Conservation (phyloP, 2,113 vertebrate species). For the Eudorcas thomsonii region DNA sequence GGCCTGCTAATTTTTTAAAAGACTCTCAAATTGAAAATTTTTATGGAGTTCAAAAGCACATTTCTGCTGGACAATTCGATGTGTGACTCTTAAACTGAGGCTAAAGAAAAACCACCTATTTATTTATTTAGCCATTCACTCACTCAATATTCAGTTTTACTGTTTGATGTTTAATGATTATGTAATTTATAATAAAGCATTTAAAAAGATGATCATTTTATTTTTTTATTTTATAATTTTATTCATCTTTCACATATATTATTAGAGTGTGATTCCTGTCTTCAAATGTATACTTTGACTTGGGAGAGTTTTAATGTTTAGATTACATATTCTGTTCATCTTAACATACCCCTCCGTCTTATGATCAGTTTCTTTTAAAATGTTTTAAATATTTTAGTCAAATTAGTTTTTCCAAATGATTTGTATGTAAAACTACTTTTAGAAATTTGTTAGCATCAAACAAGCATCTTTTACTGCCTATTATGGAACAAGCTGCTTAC, state of each 20-base stretch:
- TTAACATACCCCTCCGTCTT: neutral
- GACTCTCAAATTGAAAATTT: neutral
- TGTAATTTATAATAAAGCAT: neutral
- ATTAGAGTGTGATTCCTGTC: neutral
- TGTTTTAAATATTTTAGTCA: neutral
- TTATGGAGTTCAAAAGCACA: neutral
- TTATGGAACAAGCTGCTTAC: constrained; percentile 3
- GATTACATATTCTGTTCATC: neutral
- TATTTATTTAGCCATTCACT: neutral
- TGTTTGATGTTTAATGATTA: neutral
- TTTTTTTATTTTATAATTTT: neutral
- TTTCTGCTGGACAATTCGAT: neutral
- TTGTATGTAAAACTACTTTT: constrained; percentile 10
- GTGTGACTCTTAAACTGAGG: neutral
- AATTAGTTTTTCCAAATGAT: neutral
- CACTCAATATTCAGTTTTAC: neutral
- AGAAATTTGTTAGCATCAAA: neutral
- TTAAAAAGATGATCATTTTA: neutral
- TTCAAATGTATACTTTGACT: neutral
- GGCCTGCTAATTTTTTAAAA: neutral
- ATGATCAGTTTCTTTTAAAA: neutral
- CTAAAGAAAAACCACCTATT: neutral
- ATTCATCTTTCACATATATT: neutral
- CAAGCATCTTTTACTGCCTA: neutral
- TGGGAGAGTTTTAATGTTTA: neutral